These are phyloP conservation scores for Paradisaea rubra DNA, from an alignment of 2,113 vertebrate genomes.

Conservation along the genomic window DNA sequence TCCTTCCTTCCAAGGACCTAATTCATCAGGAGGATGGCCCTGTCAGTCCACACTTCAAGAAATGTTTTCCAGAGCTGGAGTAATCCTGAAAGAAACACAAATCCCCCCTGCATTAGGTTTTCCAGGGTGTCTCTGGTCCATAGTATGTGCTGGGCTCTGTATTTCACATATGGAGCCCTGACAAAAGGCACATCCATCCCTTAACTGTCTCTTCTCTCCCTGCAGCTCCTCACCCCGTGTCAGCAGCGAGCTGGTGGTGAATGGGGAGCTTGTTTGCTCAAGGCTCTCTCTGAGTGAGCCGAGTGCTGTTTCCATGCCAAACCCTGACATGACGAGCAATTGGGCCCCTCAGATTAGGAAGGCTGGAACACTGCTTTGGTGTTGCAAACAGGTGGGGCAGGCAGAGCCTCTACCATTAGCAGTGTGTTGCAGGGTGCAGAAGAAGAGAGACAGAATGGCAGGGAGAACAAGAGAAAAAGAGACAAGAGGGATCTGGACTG, in stretches of 20 bases:
- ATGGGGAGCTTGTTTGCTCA: slow-evolving; percentile 35
- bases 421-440: not conserved
- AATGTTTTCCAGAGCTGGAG: not conserved
- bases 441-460: not conserved
- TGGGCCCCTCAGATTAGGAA: not conserved
- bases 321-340: not conserved
- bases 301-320: slow-evolving; percentile 51
- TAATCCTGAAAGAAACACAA: not conserved
- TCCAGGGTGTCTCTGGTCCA: not conserved
- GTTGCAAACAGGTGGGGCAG: not conserved
- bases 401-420: not conserved
- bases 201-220: not conserved
- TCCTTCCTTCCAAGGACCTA: not conserved
- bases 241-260: not conserved
- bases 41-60: not conserved
- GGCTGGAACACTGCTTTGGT: not conserved
- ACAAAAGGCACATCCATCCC: not conserved
- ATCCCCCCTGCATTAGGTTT: not conserved
- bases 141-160: not conserved
- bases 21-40: not conserved
- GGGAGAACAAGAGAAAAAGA: not conserved
- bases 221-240: not conserved
- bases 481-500: not conserved
- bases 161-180: not conserved
- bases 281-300: not conserved